Conservation (phyloP, 2,888 invertebrate species). For the Calameuta pallipes region DNA sequence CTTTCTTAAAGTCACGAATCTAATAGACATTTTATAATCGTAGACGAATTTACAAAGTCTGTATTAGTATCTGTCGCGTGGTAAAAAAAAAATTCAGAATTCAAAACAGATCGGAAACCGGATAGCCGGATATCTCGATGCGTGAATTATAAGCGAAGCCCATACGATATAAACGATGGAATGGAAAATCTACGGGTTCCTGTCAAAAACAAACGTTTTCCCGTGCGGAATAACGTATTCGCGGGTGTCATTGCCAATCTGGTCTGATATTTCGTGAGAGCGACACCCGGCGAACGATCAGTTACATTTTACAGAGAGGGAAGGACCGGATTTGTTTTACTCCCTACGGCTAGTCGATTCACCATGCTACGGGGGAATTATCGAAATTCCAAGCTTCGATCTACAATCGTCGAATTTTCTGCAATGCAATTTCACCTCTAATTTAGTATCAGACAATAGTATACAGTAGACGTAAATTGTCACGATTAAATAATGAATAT, state of each 20-base stretch:
- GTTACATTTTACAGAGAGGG: conserved; percentile 29
- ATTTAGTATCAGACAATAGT: too few relatives aligned
- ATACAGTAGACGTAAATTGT: too few relatives aligned
- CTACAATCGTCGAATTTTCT: too few relatives aligned
- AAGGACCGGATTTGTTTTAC: conserved; percentile 21
- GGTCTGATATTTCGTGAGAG: conserved; percentile 14
- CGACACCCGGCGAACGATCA: conserved; percentile 23
- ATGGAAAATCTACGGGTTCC: conserved; percentile 41
- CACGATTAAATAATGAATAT: too few relatives aligned
- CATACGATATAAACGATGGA: conserved; percentile 30
- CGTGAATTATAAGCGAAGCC: conserved; percentile 42
- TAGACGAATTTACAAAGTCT: too few relatives aligned
- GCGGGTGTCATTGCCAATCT: conserved; percentile 32
- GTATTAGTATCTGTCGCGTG: background rate
- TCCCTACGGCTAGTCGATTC: conserved; percentile 4
- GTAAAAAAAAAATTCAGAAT: conserved; percentile 5
- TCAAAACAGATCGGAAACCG: conserved; percentile 6
- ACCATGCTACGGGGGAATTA: conserved; percentile 27
- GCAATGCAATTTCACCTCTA: too few relatives aligned
- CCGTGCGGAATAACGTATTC: conserved; percentile 14
- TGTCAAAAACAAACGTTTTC: conserved; percentile 42
- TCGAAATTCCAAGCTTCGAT: conserved; percentile 21
- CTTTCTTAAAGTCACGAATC: too few relatives aligned
- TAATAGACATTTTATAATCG: too few relatives aligned
- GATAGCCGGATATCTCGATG: conserved; percentile 14